phyloP scores from a whole-genome alignment of 2,888 invertebrate genomes.

The Apamea anceps region DNA sequence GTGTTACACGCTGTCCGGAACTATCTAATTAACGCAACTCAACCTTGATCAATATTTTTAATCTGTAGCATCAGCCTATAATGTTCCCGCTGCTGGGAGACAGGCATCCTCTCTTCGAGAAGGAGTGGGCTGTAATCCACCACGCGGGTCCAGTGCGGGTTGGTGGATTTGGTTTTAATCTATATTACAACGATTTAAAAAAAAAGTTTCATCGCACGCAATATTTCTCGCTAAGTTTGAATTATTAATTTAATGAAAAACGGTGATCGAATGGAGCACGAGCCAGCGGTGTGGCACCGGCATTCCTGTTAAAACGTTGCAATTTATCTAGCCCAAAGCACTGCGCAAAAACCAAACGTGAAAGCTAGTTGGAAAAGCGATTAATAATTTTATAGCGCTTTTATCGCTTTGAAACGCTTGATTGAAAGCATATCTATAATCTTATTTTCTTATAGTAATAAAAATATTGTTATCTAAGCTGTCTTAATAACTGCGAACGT shows the following conservation, averaged over 20 bases:
- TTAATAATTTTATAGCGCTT: slow-evolving; percentile 46
- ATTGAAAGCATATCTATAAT: background rate
- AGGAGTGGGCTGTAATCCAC: too few relatives aligned
- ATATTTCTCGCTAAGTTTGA: slow-evolving; percentile 69
- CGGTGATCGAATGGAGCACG: slow-evolving; percentile 60
- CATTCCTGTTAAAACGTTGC: slow-evolving; percentile 68
- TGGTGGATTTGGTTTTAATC: slow-evolving; percentile 16
- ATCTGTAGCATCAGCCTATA: slow-evolving; percentile 17
- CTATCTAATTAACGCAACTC: slow-evolving; percentile 15
- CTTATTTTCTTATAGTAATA: background rate
- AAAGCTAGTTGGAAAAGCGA: slow-evolving; percentile 65
- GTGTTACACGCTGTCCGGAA: slow-evolving; percentile 10
- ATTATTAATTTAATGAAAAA: slow-evolving; percentile 75
- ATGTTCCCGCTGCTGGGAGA: too few relatives aligned
- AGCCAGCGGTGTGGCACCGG: slow-evolving; percentile 41
- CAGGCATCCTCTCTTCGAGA: too few relatives aligned
- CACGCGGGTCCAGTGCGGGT: too few relatives aligned
- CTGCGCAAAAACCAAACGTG: slow-evolving; percentile 67
- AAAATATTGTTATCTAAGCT: background rate
- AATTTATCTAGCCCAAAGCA: slow-evolving; percentile 61
- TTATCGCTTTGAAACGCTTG: slow-evolving; percentile 16
- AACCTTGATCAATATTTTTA: slow-evolving; percentile 53
- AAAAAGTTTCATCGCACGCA: slow-evolving; percentile 13
- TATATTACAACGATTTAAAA: slow-evolving; percentile 14
- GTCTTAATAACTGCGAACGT: background rate